Evolutionary conservation across 2,888 invertebrate genomes (phyloP), one percentile per base, ranked within the genome.

Genomic region (Chymomyza caudatula): DNA sequence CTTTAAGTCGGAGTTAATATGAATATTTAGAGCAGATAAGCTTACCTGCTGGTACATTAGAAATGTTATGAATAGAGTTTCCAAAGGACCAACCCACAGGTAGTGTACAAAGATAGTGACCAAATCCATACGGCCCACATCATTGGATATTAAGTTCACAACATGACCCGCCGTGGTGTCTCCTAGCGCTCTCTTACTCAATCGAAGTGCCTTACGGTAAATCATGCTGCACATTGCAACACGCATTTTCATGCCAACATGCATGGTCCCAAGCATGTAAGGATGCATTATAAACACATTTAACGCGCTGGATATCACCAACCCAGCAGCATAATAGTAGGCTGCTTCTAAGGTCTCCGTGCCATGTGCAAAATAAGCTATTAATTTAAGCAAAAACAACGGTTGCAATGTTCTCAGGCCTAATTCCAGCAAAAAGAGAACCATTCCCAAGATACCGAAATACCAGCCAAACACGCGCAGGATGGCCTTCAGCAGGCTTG

Each of bases 71-170:
- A 96, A 93, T 47, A 95, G 89, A 0, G 96, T 95, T 78, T 97
- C 95, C n/a, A 97, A 87, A 0, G 97, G 96, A 0, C 96, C 97
- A 67, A 97, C 94, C 97, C 98, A 97, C 53, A 97, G 91, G 88
- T 96, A 98, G 90, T 98, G 98, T 5, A 97, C 91, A 88, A 98
- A 96, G 75, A 97, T 93, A 71, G 96, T 94, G 20, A 96, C 95
- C 78, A 90, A 81, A 73, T 90, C 90, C 65, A 90, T 73, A 6
- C 90, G 88, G 81, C 96, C 96, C 71, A 98, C 98, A 90, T 99
- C 98, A 88, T 98, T 99, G 0, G 98, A 97, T 74, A 99, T 92
- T 4, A 98, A 92, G 91, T 98, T 98, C 19, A 98, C 97, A 75
- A 94, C 92, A 88, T 94, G 94, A 1, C 94, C 94, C 6, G 93